Evolutionary conservation across 2,797 vertebrate genomes (phyloP).

Genomic region (Poecilia wingei): DNA sequence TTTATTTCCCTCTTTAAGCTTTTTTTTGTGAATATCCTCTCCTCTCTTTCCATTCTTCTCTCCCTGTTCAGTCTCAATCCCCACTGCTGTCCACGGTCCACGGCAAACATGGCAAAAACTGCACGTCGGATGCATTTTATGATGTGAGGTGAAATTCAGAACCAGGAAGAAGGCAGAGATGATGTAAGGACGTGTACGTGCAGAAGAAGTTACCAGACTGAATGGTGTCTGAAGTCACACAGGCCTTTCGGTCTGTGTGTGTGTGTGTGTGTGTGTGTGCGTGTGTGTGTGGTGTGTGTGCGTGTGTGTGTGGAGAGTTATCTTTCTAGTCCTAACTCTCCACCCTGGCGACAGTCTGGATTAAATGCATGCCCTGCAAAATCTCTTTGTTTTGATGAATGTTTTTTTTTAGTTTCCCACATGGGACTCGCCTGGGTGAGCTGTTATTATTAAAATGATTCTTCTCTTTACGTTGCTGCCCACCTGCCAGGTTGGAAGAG

Average conservation of each 20-base stretch:
- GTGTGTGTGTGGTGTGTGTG: too few relatives aligned
- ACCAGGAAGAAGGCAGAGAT: background rate
- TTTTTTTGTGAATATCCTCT: background rate
- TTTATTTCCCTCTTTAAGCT: background rate
- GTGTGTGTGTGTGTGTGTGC: too few relatives aligned
- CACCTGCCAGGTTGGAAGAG: background rate
- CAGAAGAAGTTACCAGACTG: background rate
- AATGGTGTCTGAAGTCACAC: background rate
- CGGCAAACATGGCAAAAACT: background rate
- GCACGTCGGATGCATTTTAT: background rate
- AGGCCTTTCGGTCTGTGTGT: background rate
- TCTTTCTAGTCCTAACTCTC: background rate
- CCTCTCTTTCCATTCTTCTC: background rate
- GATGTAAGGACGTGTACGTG: background rate
- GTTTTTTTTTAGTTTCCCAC: background rate
- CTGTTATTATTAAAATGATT: background rate
- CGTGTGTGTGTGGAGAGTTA: too few relatives aligned
- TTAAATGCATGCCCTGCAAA: constrained; percentile 1
- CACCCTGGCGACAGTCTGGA: background rate
- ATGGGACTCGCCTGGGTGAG: background rate
- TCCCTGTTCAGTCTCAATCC: background rate
- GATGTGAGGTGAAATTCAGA: background rate
- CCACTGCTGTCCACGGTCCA: background rate
- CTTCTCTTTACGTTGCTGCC: background rate
- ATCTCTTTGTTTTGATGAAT: background rate